phyloP scores from a whole-genome alignment of 2,797 vertebrate species.

The Phrynocephalus vlangalii region DNA sequence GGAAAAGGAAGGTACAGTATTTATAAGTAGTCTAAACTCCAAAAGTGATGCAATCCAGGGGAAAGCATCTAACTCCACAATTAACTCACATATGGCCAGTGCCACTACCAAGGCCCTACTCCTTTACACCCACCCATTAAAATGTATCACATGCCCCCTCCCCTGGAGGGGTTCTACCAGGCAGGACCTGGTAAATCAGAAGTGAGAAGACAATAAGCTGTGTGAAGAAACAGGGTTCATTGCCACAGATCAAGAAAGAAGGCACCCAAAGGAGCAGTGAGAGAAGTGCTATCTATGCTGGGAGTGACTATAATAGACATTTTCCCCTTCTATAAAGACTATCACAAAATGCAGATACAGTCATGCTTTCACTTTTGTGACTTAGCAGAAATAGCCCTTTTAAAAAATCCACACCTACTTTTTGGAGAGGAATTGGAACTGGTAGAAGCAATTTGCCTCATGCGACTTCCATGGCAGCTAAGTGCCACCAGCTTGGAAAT shows the following conservation, averaged over 20 bases:
- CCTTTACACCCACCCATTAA: neutral
- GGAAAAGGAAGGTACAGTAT: neutral
- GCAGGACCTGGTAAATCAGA: neutral
- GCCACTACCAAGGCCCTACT: neutral
- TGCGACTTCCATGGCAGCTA: conserved; percentile 96
- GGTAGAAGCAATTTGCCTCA: conserved; percentile 98
- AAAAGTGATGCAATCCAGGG: neutral
- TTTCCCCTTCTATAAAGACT: neutral
- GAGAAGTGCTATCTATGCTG: neutral
- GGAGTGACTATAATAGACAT: neutral
- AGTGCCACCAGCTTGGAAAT: conserved; percentile 95
- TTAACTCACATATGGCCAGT: neutral
- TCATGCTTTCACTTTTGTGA: neutral
- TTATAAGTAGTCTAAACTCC: neutral
- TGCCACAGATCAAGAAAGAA: neutral
- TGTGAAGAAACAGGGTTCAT: neutral
- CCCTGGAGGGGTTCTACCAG: neutral
- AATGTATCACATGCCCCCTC: neutral
- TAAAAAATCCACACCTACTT: conserved; percentile 77
- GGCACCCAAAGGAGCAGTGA: neutral
- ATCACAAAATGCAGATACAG: conserved; percentile 15
- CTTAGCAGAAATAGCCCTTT: neutral
- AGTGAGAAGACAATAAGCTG: neutral
- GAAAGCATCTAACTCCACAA: neutral
- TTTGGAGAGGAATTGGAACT: conserved; percentile 88